phyloP scores from a whole-genome alignment of 2,888 invertebrate genomes.

The Plusia festucae region DNA sequence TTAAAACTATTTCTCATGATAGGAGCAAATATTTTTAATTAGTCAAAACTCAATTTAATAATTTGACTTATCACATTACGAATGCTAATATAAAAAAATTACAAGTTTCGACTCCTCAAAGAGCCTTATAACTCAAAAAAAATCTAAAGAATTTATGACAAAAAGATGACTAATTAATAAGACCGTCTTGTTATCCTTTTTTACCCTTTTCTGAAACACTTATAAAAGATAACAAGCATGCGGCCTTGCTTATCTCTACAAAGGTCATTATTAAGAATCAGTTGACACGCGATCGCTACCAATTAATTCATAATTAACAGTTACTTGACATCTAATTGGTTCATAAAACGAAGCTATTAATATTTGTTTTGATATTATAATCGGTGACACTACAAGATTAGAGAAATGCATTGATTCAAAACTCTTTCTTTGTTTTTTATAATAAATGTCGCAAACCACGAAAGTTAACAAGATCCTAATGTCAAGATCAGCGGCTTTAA shows the following conservation, averaged over 20 bases:
- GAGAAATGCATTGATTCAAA: not conserved
- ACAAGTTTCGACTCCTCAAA: not conserved
- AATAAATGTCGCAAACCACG: conserved; percentile 5
- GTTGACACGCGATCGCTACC: conserved; percentile 56
- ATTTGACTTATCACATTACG: conserved; percentile 4
- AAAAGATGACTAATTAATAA: conserved; percentile 10
- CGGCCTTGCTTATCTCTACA: conserved; percentile 53
- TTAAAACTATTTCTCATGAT: no score
- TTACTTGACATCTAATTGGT: conserved; percentile 39
- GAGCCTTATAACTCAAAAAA: not conserved
- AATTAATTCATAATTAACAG: conserved; percentile 50
- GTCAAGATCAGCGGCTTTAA: conserved; percentile 56
- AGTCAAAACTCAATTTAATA: not conserved
- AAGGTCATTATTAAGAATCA: conserved; percentile 60
- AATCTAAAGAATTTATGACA: conserved; percentile 15
- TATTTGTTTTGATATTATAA: conserved; percentile 17
- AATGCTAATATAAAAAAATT: not conserved
- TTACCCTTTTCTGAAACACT: conserved; percentile 41
- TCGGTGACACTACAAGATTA: not conserved
- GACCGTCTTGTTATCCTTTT: conserved; percentile 23
- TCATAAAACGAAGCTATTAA: conserved; percentile 29
- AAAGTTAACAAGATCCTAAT: conserved; percentile 34
- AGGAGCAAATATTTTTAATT: not conserved
- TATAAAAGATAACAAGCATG: conserved; percentile 29
- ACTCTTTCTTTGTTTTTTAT: conserved; percentile 22